phyloP scores from a whole-genome alignment of 2,797 vertebrate genomes.

The Euphonia xanthogaster region DNA sequence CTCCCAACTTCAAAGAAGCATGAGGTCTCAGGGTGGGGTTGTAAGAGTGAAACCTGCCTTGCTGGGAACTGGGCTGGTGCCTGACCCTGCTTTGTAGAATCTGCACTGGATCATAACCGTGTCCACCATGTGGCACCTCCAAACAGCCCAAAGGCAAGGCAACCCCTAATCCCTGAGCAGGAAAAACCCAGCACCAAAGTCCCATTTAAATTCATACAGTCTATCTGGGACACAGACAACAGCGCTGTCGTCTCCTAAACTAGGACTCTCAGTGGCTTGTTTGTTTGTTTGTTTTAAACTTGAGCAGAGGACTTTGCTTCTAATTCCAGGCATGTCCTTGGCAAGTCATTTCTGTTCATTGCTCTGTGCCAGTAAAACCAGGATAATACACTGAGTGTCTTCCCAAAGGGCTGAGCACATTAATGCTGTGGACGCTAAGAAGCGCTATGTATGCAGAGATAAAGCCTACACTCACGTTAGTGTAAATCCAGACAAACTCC shows the following conservation, averaged over 20 bases:
- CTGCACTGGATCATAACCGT: not conserved
- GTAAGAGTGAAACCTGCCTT: not conserved
- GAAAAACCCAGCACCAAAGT: not conserved
- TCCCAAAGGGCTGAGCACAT: not conserved
- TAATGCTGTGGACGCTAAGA: not conserved
- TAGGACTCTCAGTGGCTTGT: not conserved
- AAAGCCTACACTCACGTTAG: not conserved
- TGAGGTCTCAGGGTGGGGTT: accelerated
- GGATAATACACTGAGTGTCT: not conserved
- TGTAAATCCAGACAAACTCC: not conserved
- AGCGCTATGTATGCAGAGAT: not conserved
- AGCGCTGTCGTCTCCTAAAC: not conserved
- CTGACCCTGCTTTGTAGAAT: not conserved
- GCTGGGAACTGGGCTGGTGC: not conserved
- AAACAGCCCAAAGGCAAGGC: not conserved
- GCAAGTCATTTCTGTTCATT: not conserved
- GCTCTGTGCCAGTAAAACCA: not conserved
- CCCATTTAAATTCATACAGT: not conserved
- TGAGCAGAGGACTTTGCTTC: not conserved
- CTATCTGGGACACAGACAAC: not conserved
- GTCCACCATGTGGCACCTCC: not conserved
- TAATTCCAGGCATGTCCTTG: constrained; percentile 1
- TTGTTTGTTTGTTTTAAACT: constrained; percentile 6
- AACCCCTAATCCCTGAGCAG: not conserved
- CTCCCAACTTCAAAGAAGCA: not conserved